phyloP scores from a whole-genome alignment of 2,888 invertebrate species.

The Suillia variegata region DNA sequence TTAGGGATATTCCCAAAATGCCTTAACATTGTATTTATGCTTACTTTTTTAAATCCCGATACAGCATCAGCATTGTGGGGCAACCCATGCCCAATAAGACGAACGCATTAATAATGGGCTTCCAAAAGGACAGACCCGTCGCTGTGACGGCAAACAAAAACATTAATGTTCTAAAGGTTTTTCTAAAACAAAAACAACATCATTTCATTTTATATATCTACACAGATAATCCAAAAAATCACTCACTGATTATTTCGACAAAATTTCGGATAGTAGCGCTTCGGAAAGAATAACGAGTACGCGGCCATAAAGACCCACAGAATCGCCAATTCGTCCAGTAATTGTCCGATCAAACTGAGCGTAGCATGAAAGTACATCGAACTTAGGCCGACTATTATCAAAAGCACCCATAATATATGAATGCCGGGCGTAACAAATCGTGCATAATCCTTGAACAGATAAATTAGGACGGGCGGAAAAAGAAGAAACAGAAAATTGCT shows the following conservation, averaged over 20 bases:
- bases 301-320: constrained; percentile 82
- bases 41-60: constrained; percentile 72
- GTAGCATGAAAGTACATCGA: constrained; percentile 88
- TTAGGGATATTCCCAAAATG: no score
- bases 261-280: constrained; percentile 71
- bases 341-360: constrained; percentile 78
- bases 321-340: constrained; percentile 81
- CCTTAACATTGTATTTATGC: no score
- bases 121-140: constrained; percentile 73
- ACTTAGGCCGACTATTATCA: constrained; percentile 78
- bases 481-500: constrained; percentile 80
- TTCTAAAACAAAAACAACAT: constrained; percentile 60
- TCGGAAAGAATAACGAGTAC: constrained; percentile 76
- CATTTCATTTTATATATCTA: background rate
- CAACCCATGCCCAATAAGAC: constrained; percentile 76
- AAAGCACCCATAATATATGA: constrained; percentile 79
- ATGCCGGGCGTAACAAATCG: constrained; percentile 77
- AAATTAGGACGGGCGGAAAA: constrained; percentile 77
- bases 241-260: constrained; percentile 70
- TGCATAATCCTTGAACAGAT: constrained; percentile 78
- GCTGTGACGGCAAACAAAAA: constrained; percentile 67
- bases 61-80: constrained; percentile 72
- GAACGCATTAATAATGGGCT: constrained; percentile 83
- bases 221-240: no score
- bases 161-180: constrained; percentile 68